Conservation (phyloP, 2,797 vertebrate genomes). For the Myripristis jacobus region DNA sequence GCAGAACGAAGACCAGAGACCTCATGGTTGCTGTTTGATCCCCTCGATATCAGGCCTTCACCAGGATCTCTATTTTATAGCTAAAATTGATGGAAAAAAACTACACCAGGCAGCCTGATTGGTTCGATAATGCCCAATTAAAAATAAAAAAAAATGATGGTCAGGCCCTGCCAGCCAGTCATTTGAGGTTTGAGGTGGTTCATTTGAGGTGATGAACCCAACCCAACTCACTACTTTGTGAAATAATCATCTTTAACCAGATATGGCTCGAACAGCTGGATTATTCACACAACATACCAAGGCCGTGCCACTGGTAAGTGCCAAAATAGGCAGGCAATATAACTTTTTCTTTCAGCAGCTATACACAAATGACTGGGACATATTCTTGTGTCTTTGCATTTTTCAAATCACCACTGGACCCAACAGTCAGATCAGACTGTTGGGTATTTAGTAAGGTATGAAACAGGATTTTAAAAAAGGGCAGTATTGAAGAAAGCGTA, state of each 20-base stretch:
- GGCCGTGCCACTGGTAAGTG: background rate
- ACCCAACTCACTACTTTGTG: background rate
- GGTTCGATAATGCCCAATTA: conserved; percentile 26
- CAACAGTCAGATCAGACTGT: too few relatives aligned
- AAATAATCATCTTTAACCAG: background rate
- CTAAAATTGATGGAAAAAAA: too few relatives aligned
- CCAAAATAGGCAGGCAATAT: background rate
- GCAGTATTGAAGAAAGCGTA: too few relatives aligned
- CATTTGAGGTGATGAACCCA: conserved; percentile 13
- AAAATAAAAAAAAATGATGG: conserved; percentile 5
- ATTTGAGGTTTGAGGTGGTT: background rate
- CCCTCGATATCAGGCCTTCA: conserved; percentile 23
- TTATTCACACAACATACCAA: conserved; percentile 25
- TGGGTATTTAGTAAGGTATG: too few relatives aligned
- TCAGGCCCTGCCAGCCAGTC: background rate
- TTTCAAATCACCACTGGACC: too few relatives aligned
- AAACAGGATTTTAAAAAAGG: too few relatives aligned
- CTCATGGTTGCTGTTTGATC: conserved; percentile 66
- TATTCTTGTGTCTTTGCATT: too few relatives aligned
- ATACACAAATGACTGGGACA: too few relatives aligned
- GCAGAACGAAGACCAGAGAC: conserved; percentile 78
- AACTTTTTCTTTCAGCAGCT: background rate
- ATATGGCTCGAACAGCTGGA: background rate
- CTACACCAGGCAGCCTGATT: conserved; percentile 7
- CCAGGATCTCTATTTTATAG: conserved; percentile 54